Evolutionary conservation across 2,113 vertebrate genomes (phyloP).

Genomic region (Aythya baeri): DNA sequence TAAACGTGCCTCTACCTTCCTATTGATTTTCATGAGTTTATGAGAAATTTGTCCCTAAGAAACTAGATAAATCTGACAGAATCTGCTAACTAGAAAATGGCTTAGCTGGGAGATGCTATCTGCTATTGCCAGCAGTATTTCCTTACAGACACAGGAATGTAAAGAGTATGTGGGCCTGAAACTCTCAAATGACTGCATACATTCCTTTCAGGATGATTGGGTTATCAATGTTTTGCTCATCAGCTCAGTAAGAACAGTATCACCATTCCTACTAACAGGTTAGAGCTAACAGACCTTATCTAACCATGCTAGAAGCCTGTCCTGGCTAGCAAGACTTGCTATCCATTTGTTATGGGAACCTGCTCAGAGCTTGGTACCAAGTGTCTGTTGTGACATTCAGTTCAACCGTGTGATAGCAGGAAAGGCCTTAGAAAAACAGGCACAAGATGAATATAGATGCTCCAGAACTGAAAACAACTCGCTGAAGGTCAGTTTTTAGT

Average conservation of each 20-base stretch:
- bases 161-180: not conserved
- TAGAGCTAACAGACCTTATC: not conserved
- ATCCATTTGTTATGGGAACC: not conserved
- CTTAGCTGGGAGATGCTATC: not conserved
- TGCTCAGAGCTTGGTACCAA: not conserved
- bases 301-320: not conserved
- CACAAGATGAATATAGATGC: not conserved
- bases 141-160: not conserved
- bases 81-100: not conserved
- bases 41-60: not conserved
- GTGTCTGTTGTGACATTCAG: not conserved
- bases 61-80: not conserved
- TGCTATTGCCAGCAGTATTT: not conserved
- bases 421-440: not conserved
- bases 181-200: not conserved
- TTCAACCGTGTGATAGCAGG: not conserved
- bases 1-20: not conserved
- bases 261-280: not conserved
- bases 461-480: not conserved
- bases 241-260: not conserved
- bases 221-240: not conserved
- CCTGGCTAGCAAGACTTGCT: not conserved
- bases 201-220: not conserved
- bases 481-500: not conserved
- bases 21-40: not conserved